Percentiles rank a stretch among this genome's conserved stretches.
phyloP scores from a whole-genome alignment of 2,888 invertebrate genomes.

The Andricus quercusramuli region DNA sequence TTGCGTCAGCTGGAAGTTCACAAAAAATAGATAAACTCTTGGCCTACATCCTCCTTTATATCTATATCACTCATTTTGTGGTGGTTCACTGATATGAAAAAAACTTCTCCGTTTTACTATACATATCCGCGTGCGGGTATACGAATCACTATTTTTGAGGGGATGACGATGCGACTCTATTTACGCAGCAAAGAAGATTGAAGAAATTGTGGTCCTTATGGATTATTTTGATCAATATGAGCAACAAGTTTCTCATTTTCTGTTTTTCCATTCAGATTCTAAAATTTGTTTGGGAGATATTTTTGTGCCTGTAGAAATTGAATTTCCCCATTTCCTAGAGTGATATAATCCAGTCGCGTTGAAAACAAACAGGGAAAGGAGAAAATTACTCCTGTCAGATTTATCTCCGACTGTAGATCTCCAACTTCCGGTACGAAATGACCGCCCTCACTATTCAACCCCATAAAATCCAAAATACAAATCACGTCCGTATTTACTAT shows the following conservation, averaged over 20 bases:
- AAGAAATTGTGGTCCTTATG: not conserved
- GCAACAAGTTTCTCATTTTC: conserved; percentile 6
- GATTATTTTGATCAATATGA: not conserved
- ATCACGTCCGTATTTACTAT: conserved; percentile 54
- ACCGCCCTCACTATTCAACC: conserved; percentile 49
- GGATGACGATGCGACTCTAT: not conserved
- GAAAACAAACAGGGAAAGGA: conserved; percentile 33
- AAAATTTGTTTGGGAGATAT: not conserved
- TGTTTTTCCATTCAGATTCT: not conserved
- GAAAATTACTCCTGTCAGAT: conserved; percentile 44
- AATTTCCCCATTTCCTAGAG: conserved; percentile 12
- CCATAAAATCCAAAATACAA: conserved; percentile 47
- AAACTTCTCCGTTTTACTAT: not conserved
- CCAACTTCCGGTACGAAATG: conserved; percentile 49
- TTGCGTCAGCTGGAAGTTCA: conserved; percentile 72
- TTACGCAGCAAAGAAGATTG: not conserved
- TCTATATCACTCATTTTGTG: conserved; percentile 27
- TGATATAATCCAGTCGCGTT: conserved; percentile 8
- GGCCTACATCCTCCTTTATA: conserved; percentile 70
- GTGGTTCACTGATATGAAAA: conserved; percentile 14
- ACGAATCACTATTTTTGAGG: not conserved
- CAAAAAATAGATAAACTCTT: conserved; percentile 77
- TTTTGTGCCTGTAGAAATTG: not conserved
- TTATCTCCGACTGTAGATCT: conserved; percentile 51
- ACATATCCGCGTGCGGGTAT: not conserved